Base-by-base conservation (phyloP, 2,888 invertebrate genomes). In the Folsomia candida region DNA sequence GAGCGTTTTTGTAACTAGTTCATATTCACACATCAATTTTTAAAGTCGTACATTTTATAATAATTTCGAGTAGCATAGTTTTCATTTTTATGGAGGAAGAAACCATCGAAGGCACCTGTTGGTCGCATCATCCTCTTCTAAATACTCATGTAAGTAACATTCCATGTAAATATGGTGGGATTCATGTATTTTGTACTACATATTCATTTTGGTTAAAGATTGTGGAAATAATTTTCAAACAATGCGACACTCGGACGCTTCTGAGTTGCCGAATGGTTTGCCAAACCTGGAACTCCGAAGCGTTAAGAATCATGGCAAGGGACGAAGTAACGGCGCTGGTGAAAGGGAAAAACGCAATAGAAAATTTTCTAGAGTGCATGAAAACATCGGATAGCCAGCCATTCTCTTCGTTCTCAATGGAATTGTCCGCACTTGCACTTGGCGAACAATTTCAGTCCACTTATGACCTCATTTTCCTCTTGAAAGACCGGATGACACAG, bases 251-350 rank as follows among this genome's bases (percentile, higher is more conserved):
- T 0, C 6, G 60, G 0, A 61, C 64, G 3, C 57, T 76, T 4
- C 59, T 73, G 1, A 47, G 68, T 29, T 73, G 76, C 37, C 70
- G 76, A 1, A 64, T 76, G 11, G 73, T 72, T 9, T 72, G 73
- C 29, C 54, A 37, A 20, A 11, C 67, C 9, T 76, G 76, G 76
- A 69, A 72, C 1, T 66, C 71, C n/a, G 76, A 76, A 37, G 69
- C 70, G 14, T 26, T n/a, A 2, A 20, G 68, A 47, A 67, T 63
- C 18, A 27, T 67, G 26, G 28, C 4, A 29, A 67, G 14, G 2
- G 14, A 51, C 18, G 27, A 28, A 28, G 25, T 64, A 3, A 20
- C 22, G 1, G 64, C 51, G 3, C 24, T 47, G 6, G n/a, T 64
- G 18, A 64, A 64, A 26, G 64, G 64, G 3, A n/a, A 27, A 28